phyloP scores from a whole-genome alignment of 2,113 vertebrate genomes.

The Sisor rabdophorus region DNA sequence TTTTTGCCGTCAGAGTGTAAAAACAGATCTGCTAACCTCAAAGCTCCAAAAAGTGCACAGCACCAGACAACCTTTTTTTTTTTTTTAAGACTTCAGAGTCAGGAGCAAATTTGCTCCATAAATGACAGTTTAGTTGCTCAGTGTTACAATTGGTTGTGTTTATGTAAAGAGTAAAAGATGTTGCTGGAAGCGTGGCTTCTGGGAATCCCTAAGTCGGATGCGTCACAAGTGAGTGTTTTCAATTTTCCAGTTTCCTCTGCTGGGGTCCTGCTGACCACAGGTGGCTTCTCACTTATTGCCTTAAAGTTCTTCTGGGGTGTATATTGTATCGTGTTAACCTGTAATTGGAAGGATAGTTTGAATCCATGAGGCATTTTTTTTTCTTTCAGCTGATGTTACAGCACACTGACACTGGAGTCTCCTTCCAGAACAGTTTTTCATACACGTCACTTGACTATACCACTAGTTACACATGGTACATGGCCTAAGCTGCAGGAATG shows the following conservation, averaged over 20 bases:
- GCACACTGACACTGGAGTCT: background rate
- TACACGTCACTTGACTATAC: too few species aligned
- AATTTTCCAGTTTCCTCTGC: constrained; percentile 13
- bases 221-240: background rate
- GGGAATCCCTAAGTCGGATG: background rate
- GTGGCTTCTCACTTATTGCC: background rate
- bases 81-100: background rate
- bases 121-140: background rate
- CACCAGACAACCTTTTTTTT: background rate
- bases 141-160: background rate
- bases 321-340: background rate
- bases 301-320: background rate
- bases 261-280: background rate
- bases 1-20: background rate
- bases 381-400: background rate
- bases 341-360: background rate
- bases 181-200: constrained; percentile 31
- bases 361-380: too few species aligned
- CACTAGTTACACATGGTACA: background rate
- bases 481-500: background rate
- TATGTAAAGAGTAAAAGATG: background rate
- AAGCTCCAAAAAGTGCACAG: background rate
- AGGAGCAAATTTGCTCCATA: background rate
- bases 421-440: background rate
- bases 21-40: background rate